Percentiles rank a stretch among this genome's conserved stretches.
These are phyloP conservation scores for Coranthus polyacanthus DNA, from an alignment of 2,797 vertebrate genomes.

Conservation along the genomic window DNA sequence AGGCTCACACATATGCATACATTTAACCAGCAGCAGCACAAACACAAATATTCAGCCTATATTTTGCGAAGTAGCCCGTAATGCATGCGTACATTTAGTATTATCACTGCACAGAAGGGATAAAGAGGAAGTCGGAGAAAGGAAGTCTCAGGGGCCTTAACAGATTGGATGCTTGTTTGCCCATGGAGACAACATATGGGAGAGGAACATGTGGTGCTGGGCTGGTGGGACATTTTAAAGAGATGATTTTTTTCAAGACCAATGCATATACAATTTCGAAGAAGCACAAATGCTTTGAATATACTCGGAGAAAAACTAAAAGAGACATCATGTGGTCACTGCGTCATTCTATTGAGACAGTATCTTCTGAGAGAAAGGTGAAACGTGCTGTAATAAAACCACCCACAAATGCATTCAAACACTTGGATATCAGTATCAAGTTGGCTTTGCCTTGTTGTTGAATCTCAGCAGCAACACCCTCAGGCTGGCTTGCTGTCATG, in stretches of 20 bases:
- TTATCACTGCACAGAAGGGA: conserved; percentile 29
- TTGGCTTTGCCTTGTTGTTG: conserved; percentile 52
- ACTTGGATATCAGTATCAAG: conserved; percentile 35
- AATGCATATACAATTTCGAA: conserved; percentile 15
- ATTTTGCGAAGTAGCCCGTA: conserved; percentile 26
- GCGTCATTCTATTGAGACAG: neutral
- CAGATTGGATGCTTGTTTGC: conserved; percentile 69
- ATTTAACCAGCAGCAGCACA: conserved; percentile 14
- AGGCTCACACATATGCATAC: conserved; percentile 34
- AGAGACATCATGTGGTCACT: neutral
- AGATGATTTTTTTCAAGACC: conserved; percentile 37
- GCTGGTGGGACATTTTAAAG: conserved; percentile 17
- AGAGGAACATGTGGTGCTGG: conserved; percentile 28
- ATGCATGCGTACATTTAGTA: conserved; percentile 4
- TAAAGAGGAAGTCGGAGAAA: conserved; percentile 53
- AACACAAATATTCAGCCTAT: conserved; percentile 29
- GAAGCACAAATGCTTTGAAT: conserved; percentile 14
- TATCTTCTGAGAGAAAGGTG: neutral
- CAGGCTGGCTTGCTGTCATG: conserved; percentile 75
- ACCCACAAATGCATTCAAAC: conserved; percentile 6
- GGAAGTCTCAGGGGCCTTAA: conserved; percentile 57
- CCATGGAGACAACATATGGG: conserved; percentile 74
- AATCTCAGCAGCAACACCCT: conserved; percentile 51
- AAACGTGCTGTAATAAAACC: neutral
- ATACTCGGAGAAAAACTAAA: conserved; percentile 18